Evolutionary conservation across 2,888 invertebrate genomes (phyloP).

Genomic region (Rhynchonema sp.): DNA sequence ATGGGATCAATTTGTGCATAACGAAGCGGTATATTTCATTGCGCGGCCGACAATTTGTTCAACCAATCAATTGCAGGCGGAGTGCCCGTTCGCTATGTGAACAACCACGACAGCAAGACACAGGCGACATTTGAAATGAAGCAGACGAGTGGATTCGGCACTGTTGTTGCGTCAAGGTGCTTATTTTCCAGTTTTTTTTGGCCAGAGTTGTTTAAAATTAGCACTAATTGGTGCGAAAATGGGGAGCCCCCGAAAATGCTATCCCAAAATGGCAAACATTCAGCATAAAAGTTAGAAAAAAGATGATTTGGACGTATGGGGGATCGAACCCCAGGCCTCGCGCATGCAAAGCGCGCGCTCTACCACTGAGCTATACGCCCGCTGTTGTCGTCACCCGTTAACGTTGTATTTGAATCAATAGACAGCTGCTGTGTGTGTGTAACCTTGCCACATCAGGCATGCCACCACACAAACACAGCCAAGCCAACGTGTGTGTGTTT

Average conservation of each 20-base stretch:
- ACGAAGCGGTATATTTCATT: background rate
- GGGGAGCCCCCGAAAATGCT: too few species aligned
- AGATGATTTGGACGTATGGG: conserved; percentile 16
- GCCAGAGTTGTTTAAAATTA: too few species aligned
- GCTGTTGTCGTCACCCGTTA: background rate
- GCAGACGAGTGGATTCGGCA: background rate
- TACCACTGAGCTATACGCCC: conserved; percentile 15
- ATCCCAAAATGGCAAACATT: too few species aligned
- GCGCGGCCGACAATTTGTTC: too few species aligned
- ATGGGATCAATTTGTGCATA: background rate
- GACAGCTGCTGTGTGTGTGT: too few species aligned
- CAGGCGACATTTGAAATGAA: background rate
- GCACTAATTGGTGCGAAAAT: too few species aligned
- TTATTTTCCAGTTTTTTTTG: background rate
- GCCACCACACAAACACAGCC: too few species aligned
- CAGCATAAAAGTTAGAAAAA: background rate
- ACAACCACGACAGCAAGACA: background rate
- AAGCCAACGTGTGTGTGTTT: too few species aligned
- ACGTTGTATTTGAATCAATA: too few species aligned
- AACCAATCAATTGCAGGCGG: background rate
- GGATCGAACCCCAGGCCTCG: conserved; percentile 22
- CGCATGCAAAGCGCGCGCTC: conserved; percentile 23
- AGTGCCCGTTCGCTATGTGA: background rate
- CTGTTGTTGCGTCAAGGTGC: background rate
- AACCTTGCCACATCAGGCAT: too few species aligned